Evolutionary conservation across 1,140 invertebrate species (phyloP).

Genomic region (Carposina sasakii): DNA sequence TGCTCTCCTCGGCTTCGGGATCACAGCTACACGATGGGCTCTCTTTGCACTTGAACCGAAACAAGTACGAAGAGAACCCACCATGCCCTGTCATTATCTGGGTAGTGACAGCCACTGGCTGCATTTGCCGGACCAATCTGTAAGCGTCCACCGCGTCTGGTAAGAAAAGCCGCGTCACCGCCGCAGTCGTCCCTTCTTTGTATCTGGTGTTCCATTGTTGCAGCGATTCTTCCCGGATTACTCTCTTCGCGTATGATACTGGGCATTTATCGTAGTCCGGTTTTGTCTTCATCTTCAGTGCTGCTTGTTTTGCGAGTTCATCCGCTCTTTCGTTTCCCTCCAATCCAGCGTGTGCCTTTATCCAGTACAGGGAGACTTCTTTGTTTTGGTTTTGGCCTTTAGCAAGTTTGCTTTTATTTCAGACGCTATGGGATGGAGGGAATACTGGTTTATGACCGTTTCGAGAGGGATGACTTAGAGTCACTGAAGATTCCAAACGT

Average conservation of each 20-base stretch:
- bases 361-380: background rate
- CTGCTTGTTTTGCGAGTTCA: too few relatives aligned
- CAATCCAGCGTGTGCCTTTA: too few relatives aligned
- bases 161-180: background rate
- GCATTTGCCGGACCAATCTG: background rate
- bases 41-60: background rate
- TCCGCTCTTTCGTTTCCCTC: too few relatives aligned
- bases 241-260: background rate
- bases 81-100: slow-evolving; percentile 2
- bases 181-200: background rate
- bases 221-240: background rate
- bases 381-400: background rate
- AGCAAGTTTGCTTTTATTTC: background rate
- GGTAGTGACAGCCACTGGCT: background rate
- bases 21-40: background rate
- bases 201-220: background rate
- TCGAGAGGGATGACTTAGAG: background rate
- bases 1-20: background rate
- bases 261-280: background rate
- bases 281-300: too few relatives aligned
- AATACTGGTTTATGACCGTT: background rate
- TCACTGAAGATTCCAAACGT: background rate
- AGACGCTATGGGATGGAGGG: background rate
- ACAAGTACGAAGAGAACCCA: background rate
- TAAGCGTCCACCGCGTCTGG: background rate